These are phyloP conservation scores for Nerophis lumbriciformis DNA, from an alignment of 2,113 vertebrate genomes.

Conservation along the genomic window DNA sequence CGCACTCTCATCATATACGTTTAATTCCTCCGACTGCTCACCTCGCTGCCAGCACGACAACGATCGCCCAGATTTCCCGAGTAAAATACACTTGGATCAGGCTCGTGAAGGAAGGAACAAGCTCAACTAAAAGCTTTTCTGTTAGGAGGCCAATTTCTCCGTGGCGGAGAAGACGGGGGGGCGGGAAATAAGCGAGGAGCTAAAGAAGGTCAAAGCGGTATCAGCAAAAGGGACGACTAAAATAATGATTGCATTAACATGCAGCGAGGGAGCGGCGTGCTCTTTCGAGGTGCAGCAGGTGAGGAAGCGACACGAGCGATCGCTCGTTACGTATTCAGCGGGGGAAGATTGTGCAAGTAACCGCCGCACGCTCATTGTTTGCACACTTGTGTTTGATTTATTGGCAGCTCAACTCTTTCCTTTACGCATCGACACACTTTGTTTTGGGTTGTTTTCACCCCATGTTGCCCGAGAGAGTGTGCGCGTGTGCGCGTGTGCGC, in stretches of 20 bases:
- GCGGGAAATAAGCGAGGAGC: conserved; percentile 23
- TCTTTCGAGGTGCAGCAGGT: conserved; percentile 39
- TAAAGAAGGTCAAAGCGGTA: conserved; percentile 55
- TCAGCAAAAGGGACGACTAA: conserved; percentile 48
- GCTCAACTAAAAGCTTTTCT: conserved; percentile 13
- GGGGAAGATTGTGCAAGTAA: not conserved
- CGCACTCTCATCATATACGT: too few species aligned
- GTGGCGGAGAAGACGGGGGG: conserved; percentile 21
- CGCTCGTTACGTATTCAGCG: conserved; percentile 33
- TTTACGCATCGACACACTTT: too few species aligned
- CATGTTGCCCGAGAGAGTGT: too few species aligned
- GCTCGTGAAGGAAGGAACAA: conserved; percentile 9
- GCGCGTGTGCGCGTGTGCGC: not conserved
- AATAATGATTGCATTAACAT: conserved; percentile 64
- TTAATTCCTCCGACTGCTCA: conserved; percentile 43
- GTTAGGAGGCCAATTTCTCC: conserved; percentile 33
- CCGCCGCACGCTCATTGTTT: not conserved
- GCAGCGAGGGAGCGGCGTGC: conserved; percentile 46
- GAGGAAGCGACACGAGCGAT: conserved; percentile 38
- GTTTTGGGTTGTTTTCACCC: too few species aligned
- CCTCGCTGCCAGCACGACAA: conserved; percentile 38
- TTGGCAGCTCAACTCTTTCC: not conserved
- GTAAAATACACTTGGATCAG: conserved; percentile 29
- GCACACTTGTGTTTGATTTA: not conserved
- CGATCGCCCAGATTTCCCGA: conserved; percentile 27